phyloP scores from a whole-genome alignment of 2,113 vertebrate genomes.

The Crotalus helleri region DNA sequence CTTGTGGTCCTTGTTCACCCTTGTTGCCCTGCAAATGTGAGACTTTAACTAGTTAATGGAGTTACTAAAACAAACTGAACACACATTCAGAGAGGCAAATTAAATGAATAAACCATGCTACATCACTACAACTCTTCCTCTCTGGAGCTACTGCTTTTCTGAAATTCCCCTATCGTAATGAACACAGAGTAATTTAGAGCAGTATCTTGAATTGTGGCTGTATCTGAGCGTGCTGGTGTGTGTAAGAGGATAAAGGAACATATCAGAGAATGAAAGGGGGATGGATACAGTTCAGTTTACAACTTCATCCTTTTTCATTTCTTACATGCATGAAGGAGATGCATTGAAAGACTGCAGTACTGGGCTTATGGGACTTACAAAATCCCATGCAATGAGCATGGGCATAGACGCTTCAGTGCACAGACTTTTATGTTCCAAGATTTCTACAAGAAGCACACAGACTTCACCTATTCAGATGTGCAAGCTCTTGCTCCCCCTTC shows the following conservation, averaged over 20 bases:
- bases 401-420: neutral
- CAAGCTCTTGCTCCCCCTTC: neutral
- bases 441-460: neutral
- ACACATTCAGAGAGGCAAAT: neutral
- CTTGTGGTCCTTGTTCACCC: conserved; percentile 82
- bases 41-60: neutral
- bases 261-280: neutral
- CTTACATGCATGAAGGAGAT: neutral
- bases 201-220: neutral
- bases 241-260: neutral
- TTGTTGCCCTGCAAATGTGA: conserved; percentile 78
- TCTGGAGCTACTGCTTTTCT: neutral
- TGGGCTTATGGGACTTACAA: neutral
- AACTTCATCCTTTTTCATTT: neutral
- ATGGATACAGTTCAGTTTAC: neutral
- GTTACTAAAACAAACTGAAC: neutral
- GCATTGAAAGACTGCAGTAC: neutral
- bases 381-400: neutral
- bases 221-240: neutral
- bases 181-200: neutral
- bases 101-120: neutral
- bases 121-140: neutral
- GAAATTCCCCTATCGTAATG: neutral
- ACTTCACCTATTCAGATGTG: neutral
- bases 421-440: neutral